Conservation (phyloP, 2,888 invertebrate genomes). For the Adelphocoris suturalis region DNA sequence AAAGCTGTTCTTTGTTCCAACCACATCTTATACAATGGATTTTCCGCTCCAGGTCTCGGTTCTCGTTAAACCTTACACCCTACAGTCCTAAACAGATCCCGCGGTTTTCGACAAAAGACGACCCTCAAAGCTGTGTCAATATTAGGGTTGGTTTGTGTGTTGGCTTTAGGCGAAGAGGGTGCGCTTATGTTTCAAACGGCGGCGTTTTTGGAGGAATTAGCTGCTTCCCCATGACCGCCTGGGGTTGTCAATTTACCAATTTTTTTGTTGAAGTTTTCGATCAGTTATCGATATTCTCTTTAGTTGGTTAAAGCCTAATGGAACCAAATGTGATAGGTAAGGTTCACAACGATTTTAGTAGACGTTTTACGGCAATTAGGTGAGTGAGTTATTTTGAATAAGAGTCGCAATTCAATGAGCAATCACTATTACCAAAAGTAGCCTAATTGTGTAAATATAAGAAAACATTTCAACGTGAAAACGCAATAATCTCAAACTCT, state of each 20-base stretch:
- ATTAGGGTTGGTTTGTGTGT: conserved; percentile 59
- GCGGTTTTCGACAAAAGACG: conserved; percentile 50
- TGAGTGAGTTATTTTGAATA: no score
- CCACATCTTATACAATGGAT: not conserved
- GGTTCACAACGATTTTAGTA: no score
- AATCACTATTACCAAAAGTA: no score
- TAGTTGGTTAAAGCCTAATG: not conserved
- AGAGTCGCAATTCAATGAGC: no score
- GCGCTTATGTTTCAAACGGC: conserved; percentile 63
- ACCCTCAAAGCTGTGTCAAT: conserved; percentile 55
- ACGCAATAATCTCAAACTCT: no score
- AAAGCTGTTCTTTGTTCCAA: not conserved
- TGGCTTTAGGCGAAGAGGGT: conserved; percentile 40
- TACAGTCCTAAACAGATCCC: conserved; percentile 38
- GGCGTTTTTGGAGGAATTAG: conserved; percentile 60
- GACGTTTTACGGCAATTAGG: no score
- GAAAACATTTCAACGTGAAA: no score
- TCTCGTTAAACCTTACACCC: conserved; percentile 43
- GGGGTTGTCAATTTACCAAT: conserved; percentile 28
- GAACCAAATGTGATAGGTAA: no score
- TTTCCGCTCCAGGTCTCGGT: not conserved
- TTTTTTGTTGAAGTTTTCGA: not conserved
- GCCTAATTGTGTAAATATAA: no score
- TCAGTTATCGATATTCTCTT: not conserved
- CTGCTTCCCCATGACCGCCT: conserved; percentile 25